Percentiles rank a stretch among this genome's conserved stretches.
Conservation (phyloP, 2,113 vertebrate genomes). For the Sorex araneus region DNA sequence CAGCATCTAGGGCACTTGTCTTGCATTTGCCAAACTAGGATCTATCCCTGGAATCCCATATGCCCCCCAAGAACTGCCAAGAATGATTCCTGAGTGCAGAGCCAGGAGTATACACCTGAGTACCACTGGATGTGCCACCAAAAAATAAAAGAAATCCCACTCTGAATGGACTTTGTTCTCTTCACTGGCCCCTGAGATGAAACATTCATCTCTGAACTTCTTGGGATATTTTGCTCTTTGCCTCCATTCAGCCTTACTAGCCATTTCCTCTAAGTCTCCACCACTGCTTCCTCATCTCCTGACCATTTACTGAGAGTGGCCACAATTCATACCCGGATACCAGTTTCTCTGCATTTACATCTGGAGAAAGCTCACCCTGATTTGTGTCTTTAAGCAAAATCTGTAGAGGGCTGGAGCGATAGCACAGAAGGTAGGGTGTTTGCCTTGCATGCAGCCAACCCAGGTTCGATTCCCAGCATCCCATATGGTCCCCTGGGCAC, state of each 20-base stretch:
- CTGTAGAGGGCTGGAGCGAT: neutral
- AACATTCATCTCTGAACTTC: neutral
- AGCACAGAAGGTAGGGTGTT: no score
- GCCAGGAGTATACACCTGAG: no score
- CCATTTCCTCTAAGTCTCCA: neutral
- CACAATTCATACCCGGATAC: constrained; percentile 8
- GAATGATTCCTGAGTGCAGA: no score
- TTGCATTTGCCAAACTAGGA: no score
- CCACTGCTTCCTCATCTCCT: constrained; percentile 10
- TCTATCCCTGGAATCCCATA: no score
- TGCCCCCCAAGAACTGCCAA: no score
- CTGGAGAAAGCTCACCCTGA: neutral
- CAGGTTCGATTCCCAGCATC: no score
- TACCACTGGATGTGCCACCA: no score
- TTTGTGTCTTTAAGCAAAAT: constrained; percentile 3
- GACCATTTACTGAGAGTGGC: neutral
- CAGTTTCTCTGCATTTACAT: neutral
- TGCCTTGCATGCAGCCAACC: no score
- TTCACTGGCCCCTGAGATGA: neutral
- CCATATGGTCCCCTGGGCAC: no score
- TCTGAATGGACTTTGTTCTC: neutral
- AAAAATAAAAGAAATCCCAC: no score
- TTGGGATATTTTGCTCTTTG: neutral
- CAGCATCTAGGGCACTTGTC: no score
- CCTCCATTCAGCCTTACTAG: neutral